Evolutionary conservation across 2,113 vertebrate genomes (phyloP).

Genomic region (Phrynosoma platyrhinos): DNA sequence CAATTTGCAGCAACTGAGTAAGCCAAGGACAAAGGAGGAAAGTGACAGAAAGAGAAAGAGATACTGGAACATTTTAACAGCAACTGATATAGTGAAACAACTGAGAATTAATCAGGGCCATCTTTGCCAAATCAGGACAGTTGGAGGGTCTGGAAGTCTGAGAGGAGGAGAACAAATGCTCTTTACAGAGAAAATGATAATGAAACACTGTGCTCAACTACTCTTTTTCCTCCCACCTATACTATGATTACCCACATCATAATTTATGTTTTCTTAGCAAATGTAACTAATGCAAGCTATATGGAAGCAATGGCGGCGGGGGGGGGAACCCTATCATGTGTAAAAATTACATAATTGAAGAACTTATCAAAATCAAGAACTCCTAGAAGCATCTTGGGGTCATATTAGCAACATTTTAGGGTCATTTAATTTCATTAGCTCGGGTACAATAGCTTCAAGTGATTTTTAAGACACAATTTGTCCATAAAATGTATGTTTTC

Average conservation of each 20-base stretch:
- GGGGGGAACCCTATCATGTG: not conserved
- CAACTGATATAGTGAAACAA: not conserved
- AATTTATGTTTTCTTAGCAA: slow-evolving; percentile 4
- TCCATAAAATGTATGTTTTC: slow-evolving; percentile 83
- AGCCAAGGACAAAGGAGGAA: not conserved
- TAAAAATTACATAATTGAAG: slow-evolving; percentile 59
- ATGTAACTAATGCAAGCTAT: slow-evolving; percentile 41
- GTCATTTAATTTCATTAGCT: slow-evolving; percentile 79
- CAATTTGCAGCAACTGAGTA: too few relatives aligned
- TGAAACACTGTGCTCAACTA: not conserved
- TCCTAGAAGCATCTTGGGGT: slow-evolving; percentile 58
- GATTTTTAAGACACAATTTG: slow-evolving; percentile 81
- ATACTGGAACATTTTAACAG: not conserved
- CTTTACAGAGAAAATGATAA: not conserved
- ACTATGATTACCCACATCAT: slow-evolving; percentile 25
- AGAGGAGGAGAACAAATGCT: not conserved
- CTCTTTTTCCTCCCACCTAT: not conserved
- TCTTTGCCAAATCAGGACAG: too few relatives aligned
- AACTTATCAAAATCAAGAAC: slow-evolving; percentile 45
- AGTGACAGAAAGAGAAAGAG: not conserved
- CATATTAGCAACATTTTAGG: slow-evolving; percentile 76
- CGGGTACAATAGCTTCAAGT: slow-evolving; percentile 68
- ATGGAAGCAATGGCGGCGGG: accelerated
- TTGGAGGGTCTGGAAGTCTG: not conserved
- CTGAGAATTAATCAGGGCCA: not conserved